Evolutionary conservation across 2,888 invertebrate species (phyloP).

Genomic region (Lapara coniferarum): DNA sequence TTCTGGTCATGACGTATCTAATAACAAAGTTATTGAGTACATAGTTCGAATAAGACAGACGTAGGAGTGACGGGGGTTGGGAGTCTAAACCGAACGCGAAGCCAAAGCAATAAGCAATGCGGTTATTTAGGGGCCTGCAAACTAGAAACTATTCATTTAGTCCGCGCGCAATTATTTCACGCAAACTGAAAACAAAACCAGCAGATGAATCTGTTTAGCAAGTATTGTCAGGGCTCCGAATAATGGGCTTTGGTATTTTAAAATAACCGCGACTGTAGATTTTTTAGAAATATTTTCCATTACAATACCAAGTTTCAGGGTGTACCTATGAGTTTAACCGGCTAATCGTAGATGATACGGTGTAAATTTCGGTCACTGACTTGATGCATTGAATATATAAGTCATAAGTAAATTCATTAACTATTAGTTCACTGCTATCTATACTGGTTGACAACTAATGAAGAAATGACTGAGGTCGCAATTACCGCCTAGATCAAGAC

Average conservation of each 20-base stretch:
- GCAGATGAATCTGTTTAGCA: neutral
- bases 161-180: neutral
- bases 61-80: constrained; percentile 4
- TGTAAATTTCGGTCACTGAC: no score
- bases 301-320: no score
- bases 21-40: neutral
- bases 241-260: neutral
- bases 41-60: neutral
- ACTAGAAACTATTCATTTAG: constrained; percentile 16
- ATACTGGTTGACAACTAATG: no score
- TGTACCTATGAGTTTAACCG: no score
- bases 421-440: no score
- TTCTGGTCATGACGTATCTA: neutral
- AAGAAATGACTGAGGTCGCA: no score
- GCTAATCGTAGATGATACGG: no score
- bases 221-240: neutral
- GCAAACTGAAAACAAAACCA: neutral
- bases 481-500: no score
- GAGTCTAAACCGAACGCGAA: constrained; percentile 1
- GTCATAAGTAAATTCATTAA: no score
- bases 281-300: neutral
- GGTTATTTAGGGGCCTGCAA: constrained; percentile 6
- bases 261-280: neutral
- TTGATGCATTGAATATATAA: no score
- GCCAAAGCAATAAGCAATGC: constrained; percentile 17